Percentiles rank a stretch among this genome's conserved stretches.
phyloP scores from a whole-genome alignment of 2,113 vertebrate species.

The Nansenia antarctica region DNA sequence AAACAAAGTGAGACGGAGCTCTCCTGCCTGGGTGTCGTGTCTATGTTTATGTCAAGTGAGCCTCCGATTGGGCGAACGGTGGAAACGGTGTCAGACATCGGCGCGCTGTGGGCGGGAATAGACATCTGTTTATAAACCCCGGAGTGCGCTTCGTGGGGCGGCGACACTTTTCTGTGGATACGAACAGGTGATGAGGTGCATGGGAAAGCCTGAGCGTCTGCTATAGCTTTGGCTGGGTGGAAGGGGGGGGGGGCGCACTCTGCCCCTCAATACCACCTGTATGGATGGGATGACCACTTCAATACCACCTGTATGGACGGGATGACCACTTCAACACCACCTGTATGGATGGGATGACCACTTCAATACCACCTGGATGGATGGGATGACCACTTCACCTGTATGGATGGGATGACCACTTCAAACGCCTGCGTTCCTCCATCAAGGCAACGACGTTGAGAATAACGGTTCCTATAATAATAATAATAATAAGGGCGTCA shows the following conservation, averaged over 20 bases:
- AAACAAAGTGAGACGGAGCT: conserved; percentile 22
- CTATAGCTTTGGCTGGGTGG: conserved; percentile 56
- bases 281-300: conserved; percentile 88
- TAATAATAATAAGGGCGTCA: conserved; percentile 76
- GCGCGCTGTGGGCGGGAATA: conserved; percentile 70
- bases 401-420: conserved; percentile 85
- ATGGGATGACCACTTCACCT: conserved; percentile 83
- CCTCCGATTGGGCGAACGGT: conserved; percentile 60
- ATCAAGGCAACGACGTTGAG: conserved; percentile 66
- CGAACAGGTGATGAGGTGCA: conserved; percentile 38
- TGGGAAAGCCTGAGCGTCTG: conserved; percentile 34
- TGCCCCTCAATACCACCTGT: conserved; percentile 73
- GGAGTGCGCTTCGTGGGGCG: conserved; percentile 46
- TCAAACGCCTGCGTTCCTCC: conserved; percentile 78
- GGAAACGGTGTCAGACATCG: conserved; percentile 71
- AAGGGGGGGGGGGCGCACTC: conserved; percentile 62
- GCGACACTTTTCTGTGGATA: conserved; percentile 49
- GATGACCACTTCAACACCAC: conserved; percentile 70
- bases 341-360: conserved; percentile 90
- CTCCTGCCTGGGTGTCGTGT: conserved; percentile 6
- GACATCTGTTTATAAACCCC: conserved; percentile 62
- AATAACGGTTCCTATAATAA: conserved; percentile 77
- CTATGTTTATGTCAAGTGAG: conserved; percentile 49
- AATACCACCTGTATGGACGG: conserved; percentile 86
- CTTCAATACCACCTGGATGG: conserved; percentile 81